Base-by-base conservation (phyloP, 2,797 vertebrate genomes). In the Gallirallus australis region DNA sequence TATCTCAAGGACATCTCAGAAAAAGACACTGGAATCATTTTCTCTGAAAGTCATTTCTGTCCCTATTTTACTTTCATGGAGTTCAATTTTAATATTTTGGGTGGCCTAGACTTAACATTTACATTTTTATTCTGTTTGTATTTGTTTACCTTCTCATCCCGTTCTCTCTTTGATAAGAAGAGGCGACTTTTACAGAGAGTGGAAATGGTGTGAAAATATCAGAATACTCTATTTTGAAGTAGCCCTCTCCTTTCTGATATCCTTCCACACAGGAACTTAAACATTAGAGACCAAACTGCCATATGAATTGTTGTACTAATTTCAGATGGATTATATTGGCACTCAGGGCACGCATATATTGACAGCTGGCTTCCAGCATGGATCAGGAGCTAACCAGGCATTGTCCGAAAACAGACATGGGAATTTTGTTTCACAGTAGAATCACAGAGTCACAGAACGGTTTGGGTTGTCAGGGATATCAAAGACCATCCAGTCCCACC, bases 11-110 rank as follows among this genome's bases (percentile, higher is more conserved):
- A 94, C 88, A 83, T 82, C 45, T 86, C 83, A 78, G 80, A 66
- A 93, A 93, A 89, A 59, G 57, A 76, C 35, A 79, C 54, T 52
- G 52, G 82, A 86, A 96, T 88, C 59, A 78, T 96, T 96, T 96
- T 93, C 79, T 96, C 70, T 95, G 70, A 75, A 92, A 97, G 64
- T 81, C 17, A 77, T 54, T 96, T 96, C 91, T 95, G 75, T 94
- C 78, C 80, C 53, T 68, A 45, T 85, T 97, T 95, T 81, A 56
- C 66, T 93, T 92, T 78, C 47, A 53, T 77, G 56, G 73, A 17
- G 64, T 89, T 94, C 70, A 53, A n/a, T 77, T 61, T 89, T 61
- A 92, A 73, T 84, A 68, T 88, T 96, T 94, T 96, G 80, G 16
- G 53, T 68, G 68, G 82, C 53, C 47, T 81, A 66, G 76, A 93